Conservation (phyloP, 2,888 invertebrate species). For the Ophion obscuratus region DNA sequence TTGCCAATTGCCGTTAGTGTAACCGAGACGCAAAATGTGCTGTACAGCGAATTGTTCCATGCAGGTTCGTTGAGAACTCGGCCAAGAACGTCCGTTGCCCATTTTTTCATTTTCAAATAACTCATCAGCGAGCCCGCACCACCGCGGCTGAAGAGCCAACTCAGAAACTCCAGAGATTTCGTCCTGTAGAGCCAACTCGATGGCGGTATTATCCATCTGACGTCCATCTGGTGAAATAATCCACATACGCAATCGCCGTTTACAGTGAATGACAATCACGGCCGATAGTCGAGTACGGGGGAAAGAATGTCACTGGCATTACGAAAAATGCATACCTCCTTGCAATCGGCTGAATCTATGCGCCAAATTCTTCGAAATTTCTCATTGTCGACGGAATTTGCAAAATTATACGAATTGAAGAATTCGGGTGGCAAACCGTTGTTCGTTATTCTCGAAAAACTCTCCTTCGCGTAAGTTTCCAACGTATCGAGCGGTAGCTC, state of each 20-base stretch:
- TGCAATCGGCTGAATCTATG: no score
- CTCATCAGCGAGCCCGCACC: conserved; percentile 92
- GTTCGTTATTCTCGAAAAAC: background rate
- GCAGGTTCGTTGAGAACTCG: conserved; percentile 90
- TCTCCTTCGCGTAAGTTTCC: conserved; percentile 5
- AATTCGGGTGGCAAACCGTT: no score
- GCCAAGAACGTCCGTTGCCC: conserved; percentile 89
- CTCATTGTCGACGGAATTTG: background rate
- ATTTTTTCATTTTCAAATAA: conserved; percentile 89
- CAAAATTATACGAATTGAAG: background rate
- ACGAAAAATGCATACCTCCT: no score
- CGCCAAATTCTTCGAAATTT: conserved; percentile 12
- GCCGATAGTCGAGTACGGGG: background rate
- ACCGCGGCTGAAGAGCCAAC: conserved; percentile 89
- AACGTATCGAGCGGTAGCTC: conserved; percentile 3
- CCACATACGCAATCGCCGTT: background rate
- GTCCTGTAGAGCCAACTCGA: conserved; percentile 87
- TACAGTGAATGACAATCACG: background rate
- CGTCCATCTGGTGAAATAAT: conserved; percentile 80
- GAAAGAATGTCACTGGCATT: no score
- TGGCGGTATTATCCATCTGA: conserved; percentile 87
- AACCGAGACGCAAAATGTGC: conserved; percentile 89
- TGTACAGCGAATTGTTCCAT: conserved; percentile 91
- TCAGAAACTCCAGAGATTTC: conserved; percentile 90
- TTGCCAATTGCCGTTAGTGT: conserved; percentile 91